Conservation (phyloP, 2,888 invertebrate genomes). For the Isotomurus palustris region DNA sequence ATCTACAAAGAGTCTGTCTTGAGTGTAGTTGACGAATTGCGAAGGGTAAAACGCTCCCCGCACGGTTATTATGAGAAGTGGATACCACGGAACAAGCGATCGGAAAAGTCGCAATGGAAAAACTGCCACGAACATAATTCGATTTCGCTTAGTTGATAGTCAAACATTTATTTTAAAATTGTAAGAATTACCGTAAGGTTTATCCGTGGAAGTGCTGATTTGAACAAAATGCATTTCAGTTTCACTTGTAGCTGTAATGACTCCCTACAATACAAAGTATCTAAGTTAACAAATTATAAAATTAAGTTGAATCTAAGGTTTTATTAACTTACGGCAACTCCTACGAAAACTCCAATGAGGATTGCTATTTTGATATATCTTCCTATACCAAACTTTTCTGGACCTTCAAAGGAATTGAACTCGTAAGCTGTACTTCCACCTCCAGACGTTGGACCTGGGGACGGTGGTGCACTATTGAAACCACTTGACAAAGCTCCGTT, state of each 20-base stretch:
- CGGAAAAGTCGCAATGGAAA: constrained; percentile 27
- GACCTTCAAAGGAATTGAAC: constrained; percentile 27
- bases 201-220: constrained; percentile 24
- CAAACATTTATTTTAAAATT: no score
- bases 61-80: constrained; percentile 54
- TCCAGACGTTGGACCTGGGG: constrained; percentile 25
- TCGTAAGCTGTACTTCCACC: constrained; percentile 26
- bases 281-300: not conserved
- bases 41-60: constrained; percentile 60
- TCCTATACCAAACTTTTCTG: constrained; percentile 32
- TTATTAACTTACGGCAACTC: constrained; percentile 32
- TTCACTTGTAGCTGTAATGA: constrained; percentile 38
- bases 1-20: constrained; percentile 23
- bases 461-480: constrained; percentile 31
- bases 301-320: not conserved
- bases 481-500: constrained; percentile 21
- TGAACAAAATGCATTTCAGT: constrained; percentile 24
- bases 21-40: constrained; percentile 50
- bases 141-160: not conserved
- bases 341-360: constrained; percentile 26
- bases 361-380: constrained; percentile 38
- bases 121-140: constrained; percentile 11
- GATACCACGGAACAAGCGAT: constrained; percentile 28
- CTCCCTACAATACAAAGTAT: constrained; percentile 17
- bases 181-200: constrained; percentile 27